Evolutionary conservation across 2,113 vertebrate genomes (phyloP), one percentile per base, ranked within the genome.

Genomic region (Labrus mixtus): DNA sequence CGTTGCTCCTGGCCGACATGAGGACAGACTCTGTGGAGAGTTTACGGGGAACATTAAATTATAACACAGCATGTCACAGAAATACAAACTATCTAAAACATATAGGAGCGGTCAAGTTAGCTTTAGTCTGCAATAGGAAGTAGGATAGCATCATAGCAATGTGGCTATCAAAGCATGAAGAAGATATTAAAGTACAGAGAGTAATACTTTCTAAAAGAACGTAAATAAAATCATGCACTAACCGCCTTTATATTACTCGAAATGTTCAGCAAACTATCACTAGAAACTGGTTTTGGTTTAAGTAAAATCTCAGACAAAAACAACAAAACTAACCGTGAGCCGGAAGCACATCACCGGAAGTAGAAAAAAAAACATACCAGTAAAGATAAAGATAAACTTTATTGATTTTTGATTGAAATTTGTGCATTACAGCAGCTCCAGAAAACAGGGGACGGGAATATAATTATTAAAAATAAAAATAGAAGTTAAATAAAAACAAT

Each of bases 1-100:
- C 55, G 62, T n/a, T 51, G 20, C 62, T 68, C 59, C 56, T 80
- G 58, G 8, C 81, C 54, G 90, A 86, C 92, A 93, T 93, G 57
- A 75, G 22, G 66, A 39, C 50, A 61, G 5, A 3, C 29, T 68
- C 48, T 76, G 66, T 0, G 16, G 45, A 3, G 25, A 48, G n/a
- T 22, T 12, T 12, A 7, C 7, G 7, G 7, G 1, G 63, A 58
- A 56, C 13, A 6, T 1, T 33, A 9, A 57, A 9, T 37, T 7
- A 15, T 1, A 15, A n/a, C 19, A 25, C 19, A 16, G 20, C 11
- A 16, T 39, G 17, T 62, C 19, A 57, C 22, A 43, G 10, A 39
- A 22, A 20, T 4, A 33, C 15, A 57, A 37, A 29, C 2, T 10
- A 36, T 12, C 25, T 25, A 33, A 33, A 4, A 33, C 46, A 15